Evolutionary conservation across 2,113 vertebrate genomes (phyloP).

Genomic region (Sphaerodactylus townsendi): DNA sequence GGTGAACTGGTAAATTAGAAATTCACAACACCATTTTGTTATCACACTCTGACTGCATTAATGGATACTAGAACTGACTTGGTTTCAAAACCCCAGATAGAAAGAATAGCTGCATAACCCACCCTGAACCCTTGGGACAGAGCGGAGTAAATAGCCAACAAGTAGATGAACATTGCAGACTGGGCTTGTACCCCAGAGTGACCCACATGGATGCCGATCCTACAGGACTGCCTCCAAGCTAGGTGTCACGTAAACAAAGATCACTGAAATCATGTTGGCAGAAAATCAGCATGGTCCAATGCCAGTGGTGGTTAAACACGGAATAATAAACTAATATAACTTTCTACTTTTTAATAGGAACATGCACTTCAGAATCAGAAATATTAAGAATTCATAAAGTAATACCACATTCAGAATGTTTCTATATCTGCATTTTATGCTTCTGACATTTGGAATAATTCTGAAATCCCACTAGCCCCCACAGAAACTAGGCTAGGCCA

Average conservation of each 20-base stretch:
- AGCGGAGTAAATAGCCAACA: constrained; percentile 30
- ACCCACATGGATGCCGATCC: no score
- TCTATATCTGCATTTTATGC: no score
- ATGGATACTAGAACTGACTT: constrained; percentile 35
- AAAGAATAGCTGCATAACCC: constrained; percentile 17
- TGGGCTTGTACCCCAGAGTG: not conserved
- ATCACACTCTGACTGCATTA: constrained; percentile 48
- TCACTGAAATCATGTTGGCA: not conserved
- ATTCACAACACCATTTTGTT: constrained; percentile 56
- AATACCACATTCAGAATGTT: no score
- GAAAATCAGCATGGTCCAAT: not conserved
- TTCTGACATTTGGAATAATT: no score
- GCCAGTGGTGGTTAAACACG: not conserved
- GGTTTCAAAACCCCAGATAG: constrained; percentile 18
- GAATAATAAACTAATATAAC: not conserved
- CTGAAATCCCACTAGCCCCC: no score
- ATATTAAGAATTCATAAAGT: no score
- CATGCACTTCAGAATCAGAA: no score
- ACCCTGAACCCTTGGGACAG: not conserved
- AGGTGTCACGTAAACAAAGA: not conserved
- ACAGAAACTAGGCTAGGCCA: no score
- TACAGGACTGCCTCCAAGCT: not conserved
- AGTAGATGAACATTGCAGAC: not conserved
- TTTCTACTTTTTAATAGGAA: not conserved
- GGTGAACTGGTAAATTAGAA: constrained; percentile 74